phyloP scores from a whole-genome alignment of 2,113 vertebrate genomes.

The Leptocoma aspasia region DNA sequence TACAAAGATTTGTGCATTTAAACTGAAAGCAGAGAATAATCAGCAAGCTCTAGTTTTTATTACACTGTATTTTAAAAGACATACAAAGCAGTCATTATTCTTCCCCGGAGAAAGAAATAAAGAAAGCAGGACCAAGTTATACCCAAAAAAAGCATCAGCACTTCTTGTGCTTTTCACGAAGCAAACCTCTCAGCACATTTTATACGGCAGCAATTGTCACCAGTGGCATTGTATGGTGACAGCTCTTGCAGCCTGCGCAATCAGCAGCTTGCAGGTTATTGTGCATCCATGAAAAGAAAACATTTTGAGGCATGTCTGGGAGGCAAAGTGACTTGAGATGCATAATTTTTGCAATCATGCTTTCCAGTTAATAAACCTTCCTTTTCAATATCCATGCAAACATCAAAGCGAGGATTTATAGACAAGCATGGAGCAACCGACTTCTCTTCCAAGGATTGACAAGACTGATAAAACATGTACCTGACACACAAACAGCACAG shows the following conservation, averaged over 20 bases:
- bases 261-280: neutral
- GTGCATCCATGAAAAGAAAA: neutral
- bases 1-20: conserved; percentile 1
- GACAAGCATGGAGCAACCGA: neutral
- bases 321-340: neutral
- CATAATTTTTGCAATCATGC: neutral
- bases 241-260: neutral
- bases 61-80: neutral
- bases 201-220: neutral
- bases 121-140: neutral
- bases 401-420: neutral
- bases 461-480: neutral
- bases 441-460: neutral
- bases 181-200: neutral
- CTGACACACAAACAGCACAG: neutral
- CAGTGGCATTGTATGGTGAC: neutral
- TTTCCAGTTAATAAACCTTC: neutral
- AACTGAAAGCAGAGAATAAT: neutral
- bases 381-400: neutral
- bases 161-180: neutral
- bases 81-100: conserved; percentile 27
- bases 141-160: neutral
- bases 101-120: neutral
- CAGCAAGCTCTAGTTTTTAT: conserved; percentile 23
- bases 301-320: neutral